A percentile compares a stretch with the other conserved stretches of the same genome.
Conservation (phyloP, 2,113 vertebrate species). For the Sisor rabdophorus region DNA sequence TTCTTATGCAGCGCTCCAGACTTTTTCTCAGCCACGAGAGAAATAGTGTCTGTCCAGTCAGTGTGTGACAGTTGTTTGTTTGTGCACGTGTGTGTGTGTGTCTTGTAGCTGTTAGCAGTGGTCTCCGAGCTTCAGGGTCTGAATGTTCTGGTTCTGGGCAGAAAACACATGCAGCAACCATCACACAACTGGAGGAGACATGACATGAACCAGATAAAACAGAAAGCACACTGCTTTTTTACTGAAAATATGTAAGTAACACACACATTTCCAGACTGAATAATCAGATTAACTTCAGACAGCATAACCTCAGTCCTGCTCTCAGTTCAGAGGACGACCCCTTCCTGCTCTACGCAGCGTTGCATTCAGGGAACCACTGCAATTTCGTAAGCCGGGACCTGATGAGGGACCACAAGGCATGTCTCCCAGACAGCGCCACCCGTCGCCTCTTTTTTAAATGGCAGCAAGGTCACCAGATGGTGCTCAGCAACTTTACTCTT, state of each 20-base stretch:
- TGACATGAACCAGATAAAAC: slow-evolving; percentile 75
- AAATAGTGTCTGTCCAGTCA: neutral
- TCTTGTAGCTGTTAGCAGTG: slow-evolving; percentile 76
- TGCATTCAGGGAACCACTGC: slow-evolving; percentile 88
- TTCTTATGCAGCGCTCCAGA: neutral
- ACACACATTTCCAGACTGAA: neutral
- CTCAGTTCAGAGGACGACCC: slow-evolving; percentile 90
- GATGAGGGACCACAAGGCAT: slow-evolving; percentile 94
- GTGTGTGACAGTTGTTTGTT: slow-evolving; percentile 13
- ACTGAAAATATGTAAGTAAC: slow-evolving; percentile 86
- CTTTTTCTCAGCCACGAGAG: neutral
- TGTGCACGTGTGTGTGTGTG: slow-evolving; percentile 13
- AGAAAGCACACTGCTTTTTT: slow-evolving; percentile 89
- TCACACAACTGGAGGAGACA: slow-evolving; percentile 69
- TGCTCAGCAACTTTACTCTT: slow-evolving; percentile 41
- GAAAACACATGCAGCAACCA: slow-evolving; percentile 84
- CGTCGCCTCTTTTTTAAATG: slow-evolving; percentile 91
- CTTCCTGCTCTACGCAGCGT: slow-evolving; percentile 86
- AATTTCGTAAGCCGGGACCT: slow-evolving; percentile 87
- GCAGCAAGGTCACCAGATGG: slow-evolving; percentile 92
- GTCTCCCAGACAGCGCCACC: slow-evolving; percentile 68
- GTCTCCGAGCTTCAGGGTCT: slow-evolving; percentile 74
- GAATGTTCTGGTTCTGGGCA: slow-evolving; percentile 84
- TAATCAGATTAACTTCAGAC: too few species aligned
- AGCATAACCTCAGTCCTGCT: neutral